Base-by-base conservation (phyloP, 2,888 invertebrate genomes). In the Eupithecia tripunctaria region DNA sequence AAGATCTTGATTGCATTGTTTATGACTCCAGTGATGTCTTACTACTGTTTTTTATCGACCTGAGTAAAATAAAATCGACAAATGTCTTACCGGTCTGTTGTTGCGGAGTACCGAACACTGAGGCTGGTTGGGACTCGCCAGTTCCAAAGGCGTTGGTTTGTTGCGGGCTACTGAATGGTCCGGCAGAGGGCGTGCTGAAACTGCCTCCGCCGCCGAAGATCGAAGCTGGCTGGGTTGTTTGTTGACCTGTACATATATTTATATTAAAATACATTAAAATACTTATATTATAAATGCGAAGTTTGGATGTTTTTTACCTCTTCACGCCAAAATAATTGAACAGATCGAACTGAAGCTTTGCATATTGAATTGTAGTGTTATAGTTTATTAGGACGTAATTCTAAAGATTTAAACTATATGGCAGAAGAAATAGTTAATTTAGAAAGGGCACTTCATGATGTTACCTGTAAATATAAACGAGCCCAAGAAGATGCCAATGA, bases 41-140 rank as follows among this genome's bases (percentile, higher is more conserved):
- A 89, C 90, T 5, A 94, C 75, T 91, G 92, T 91, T 2, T 92
- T 86, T 3, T 88, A 87, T 83, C 93, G 93, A 38, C 92, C 93
- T 32, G 4, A 6, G 32, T 32, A 6, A 32, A 32, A 7, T 1
- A 47, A 18, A 43, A 32, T 32, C 32, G n/a, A 51, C 32, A 60
- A 71, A 67, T 72, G 62, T 66, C 71, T 74, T 78, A 89, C 90
- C 84, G 63, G 84, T 67, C 75, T 89, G 88, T 78, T 90, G 89
- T 74, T 89, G 90, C 2, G 93, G 89, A 0, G 91, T 84, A 0
- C 93, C 92, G 72, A 95, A 95, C 41, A 84, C 89, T 27, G 87
- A 91, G 76, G 82, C 59, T 15, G 71, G 81, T 43, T 81, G 85
- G n/a, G 76, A 75, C 10, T 88, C 87, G 0, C 80, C 80, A 1